Evolutionary conservation across 2,113 vertebrate genomes (phyloP).

Genomic region (Australoheros scitulus): DNA sequence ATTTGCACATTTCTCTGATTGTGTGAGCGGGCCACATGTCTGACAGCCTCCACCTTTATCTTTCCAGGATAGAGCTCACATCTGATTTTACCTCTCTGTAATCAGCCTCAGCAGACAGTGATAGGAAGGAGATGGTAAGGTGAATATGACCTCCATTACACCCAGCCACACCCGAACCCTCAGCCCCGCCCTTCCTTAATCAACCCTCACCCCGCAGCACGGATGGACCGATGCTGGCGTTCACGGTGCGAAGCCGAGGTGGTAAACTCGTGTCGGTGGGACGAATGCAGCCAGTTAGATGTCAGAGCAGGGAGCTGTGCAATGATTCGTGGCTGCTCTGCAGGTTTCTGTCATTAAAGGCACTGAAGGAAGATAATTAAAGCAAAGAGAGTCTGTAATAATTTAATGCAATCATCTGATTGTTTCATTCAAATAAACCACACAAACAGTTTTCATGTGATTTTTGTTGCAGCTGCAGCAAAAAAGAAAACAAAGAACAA

Average conservation of each 20-base stretch:
- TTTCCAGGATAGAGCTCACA: conserved; percentile 75
- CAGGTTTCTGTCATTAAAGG: neutral
- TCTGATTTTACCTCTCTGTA: conserved; percentile 74
- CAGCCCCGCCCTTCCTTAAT: neutral
- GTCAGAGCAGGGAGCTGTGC: rapidly evolving
- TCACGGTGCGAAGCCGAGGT: neutral
- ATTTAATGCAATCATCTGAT: neutral
- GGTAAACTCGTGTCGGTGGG: rapidly evolving
- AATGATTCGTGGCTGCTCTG: neutral
- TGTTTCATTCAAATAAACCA: neutral
- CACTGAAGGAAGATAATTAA: neutral
- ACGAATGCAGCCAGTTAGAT: neutral
- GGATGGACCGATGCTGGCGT: neutral
- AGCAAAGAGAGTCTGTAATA: no score
- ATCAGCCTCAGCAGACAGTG: conserved; percentile 42
- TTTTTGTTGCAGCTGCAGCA: no score
- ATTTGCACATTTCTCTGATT: neutral
- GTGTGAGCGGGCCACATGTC: neutral
- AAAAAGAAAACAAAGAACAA: no score
- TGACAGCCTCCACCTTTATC: conserved; percentile 59
- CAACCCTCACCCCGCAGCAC: neutral
- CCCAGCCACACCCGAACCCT: neutral
- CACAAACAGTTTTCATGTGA: no score
- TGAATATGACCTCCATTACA: neutral
- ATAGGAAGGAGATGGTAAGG: conserved; percentile 63